Base-by-base conservation (phyloP, 2,797 vertebrate species). In the Rachycentron canadum region DNA sequence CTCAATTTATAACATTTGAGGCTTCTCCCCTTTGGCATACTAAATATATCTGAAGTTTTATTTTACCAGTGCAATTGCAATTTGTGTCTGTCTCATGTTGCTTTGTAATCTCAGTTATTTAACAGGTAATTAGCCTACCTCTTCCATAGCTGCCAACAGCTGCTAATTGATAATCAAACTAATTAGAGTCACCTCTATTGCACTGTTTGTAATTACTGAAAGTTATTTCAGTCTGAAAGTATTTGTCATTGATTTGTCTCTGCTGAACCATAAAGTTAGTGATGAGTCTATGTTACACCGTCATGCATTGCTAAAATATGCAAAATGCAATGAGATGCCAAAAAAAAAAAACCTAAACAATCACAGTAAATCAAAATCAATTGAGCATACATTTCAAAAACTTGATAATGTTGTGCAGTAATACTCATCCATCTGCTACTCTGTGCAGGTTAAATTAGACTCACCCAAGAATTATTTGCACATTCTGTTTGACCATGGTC, bases 371-470 rank as follows among this genome's bases (percentile, higher is more conserved):
- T 53, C 4, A 17, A 8, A 53, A 8, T 28, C 7, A 28, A 28
- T 26, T 26, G 14, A 14, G 50, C 50, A 26, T 53, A 23, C 50
- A 52, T 52, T 52, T 26, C 12, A 13, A 7, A 6, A 25, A 26
- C 25, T 26, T 52, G 25, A 26, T 52, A 14, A 52, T 13, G 52
- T 26, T 21, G 14, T 28, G 49, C 40, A 32, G 19, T n/a, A 38
- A 26, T 53, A 13, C n/a, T 10, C 28, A 62, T 61, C 25, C 43
- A 70, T 25, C 28, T 73, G 43, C 19, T 26, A 16, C 50, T 58
- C 23, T 60, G 25, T 40, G 38, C 53, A 53, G 28, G 55, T 2
- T 65, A 55, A 73, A 79, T 68, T 60, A 45, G 53, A 71, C 50
- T 59, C 41, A 47, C 32, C 32, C 30, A 63, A 36, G 43, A 61